phyloP scores from a whole-genome alignment of 2,888 invertebrate genomes.

The Drosophila multiciliata region DNA sequence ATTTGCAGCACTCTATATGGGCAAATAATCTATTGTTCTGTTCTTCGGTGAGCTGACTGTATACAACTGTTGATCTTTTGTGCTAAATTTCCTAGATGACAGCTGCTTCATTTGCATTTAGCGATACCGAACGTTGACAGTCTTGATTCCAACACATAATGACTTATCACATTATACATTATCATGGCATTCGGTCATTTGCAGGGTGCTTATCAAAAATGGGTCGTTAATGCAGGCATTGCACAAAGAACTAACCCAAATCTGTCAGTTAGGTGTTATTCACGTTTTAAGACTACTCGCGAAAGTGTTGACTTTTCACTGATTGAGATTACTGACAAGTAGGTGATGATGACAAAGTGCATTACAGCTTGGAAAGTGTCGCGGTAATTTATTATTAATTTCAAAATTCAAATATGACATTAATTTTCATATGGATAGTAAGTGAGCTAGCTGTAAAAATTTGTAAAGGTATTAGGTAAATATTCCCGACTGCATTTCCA shows the following conservation, averaged over 20 bases:
- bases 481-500: not conserved
- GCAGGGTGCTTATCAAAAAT: constrained; percentile 55
- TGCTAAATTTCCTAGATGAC: constrained; percentile 39
- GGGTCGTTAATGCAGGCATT: constrained; percentile 48
- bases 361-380: not conserved
- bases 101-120: constrained; percentile 47
- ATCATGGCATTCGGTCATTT: constrained; percentile 31
- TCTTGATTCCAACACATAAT: constrained; percentile 9
- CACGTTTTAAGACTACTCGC: constrained; percentile 28
- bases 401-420: not conserved
- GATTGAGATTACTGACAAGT: constrained; percentile 13
- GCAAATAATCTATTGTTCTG: constrained; percentile 7
- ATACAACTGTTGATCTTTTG: constrained; percentile 31
- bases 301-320: constrained; percentile 46
- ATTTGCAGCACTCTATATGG: not conserved
- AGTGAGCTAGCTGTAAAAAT: not conserved
- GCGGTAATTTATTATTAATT: not conserved
- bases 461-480: not conserved
- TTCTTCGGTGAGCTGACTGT: constrained; percentile 2
- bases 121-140: constrained; percentile 22
- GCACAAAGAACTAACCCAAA: constrained; percentile 73
- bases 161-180: constrained; percentile 39
- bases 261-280: constrained; percentile 58
- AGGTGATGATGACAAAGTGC: constrained; percentile 28
- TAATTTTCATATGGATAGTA: not conserved